Percentiles rank a stretch among this genome's conserved stretches.
Evolutionary conservation across 2,888 invertebrate genomes (phyloP).

Genomic region (Lumbricus terrestris): DNA sequence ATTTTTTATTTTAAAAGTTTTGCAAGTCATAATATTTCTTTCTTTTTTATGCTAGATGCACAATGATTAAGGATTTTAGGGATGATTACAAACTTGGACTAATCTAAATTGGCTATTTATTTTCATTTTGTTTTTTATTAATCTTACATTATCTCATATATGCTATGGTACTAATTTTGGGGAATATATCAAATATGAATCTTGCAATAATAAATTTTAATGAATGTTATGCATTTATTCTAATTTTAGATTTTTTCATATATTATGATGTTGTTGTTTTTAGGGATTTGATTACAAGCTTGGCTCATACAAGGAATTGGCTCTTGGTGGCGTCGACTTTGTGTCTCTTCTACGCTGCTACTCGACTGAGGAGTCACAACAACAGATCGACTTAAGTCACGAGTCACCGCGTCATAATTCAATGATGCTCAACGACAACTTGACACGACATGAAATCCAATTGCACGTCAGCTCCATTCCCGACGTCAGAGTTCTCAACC

Average conservation of each 20-base stretch:
- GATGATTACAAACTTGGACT: too few species aligned
- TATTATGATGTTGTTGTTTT: not conserved
- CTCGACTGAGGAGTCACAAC: not conserved
- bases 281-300: not conserved
- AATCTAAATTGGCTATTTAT: too few species aligned
- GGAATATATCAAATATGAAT: too few species aligned
- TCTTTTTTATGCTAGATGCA: too few species aligned
- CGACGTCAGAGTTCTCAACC: not conserved
- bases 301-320: not conserved
- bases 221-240: not conserved
- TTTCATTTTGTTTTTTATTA: too few species aligned
- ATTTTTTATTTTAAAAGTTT: too few species aligned
- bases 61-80: too few species aligned
- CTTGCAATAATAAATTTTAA: too few species aligned
- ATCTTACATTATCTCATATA: too few species aligned
- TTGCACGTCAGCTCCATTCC: not conserved
- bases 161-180: too few species aligned
- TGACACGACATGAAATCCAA: not conserved
- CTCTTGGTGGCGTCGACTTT: not conserved
- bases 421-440: not conserved
- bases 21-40: too few species aligned
- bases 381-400: not conserved
- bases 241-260: not conserved
- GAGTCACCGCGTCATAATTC: not conserved
- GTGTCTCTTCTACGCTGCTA: constrained; percentile 9